Evolutionary conservation across 2,888 invertebrate species (phyloP).

Genomic region (Eilema depressum): DNA sequence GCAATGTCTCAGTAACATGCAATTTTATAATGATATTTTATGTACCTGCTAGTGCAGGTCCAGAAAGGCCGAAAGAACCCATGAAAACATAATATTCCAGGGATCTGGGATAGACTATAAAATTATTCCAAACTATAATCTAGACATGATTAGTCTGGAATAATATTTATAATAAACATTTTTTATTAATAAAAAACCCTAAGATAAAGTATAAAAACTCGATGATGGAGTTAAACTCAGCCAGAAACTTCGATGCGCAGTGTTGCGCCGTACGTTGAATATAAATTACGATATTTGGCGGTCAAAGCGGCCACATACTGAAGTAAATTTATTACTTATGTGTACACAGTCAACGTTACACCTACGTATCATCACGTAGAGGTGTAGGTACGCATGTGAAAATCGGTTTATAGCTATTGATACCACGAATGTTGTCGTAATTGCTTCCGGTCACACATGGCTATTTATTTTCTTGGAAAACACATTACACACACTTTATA

Average conservation of each 20-base stretch:
- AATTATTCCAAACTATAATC: too few species aligned
- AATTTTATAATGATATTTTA: too few species aligned
- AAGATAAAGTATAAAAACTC: slow-evolving; percentile 38
- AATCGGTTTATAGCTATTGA: slow-evolving; percentile 72
- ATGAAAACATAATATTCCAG: too few species aligned
- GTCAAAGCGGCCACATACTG: slow-evolving; percentile 69
- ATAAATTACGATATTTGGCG: slow-evolving; percentile 80
- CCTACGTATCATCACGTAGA: slow-evolving; percentile 69
- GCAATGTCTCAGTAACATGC: too few species aligned
- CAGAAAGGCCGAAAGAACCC: too few species aligned
- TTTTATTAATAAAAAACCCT: slow-evolving; percentile 17
- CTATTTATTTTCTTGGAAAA: slow-evolving; percentile 61
- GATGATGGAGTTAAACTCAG: slow-evolving; percentile 57
- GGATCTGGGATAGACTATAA: too few species aligned
- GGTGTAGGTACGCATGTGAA: slow-evolving; percentile 67
- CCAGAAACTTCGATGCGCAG: slow-evolving; percentile 61
- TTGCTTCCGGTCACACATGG: slow-evolving; percentile 77
- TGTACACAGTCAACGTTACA: slow-evolving; percentile 61
- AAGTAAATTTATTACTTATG: slow-evolving; percentile 69
- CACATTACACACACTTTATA: slow-evolving; percentile 35
- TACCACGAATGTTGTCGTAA: slow-evolving; percentile 74
- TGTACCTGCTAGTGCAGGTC: too few species aligned
- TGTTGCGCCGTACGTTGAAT: slow-evolving; percentile 63
- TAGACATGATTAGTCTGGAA: too few species aligned
- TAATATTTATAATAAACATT: too few species aligned